phyloP scores from a whole-genome alignment of 2,797 vertebrate species.

The Stomatorhinus walkeri region DNA sequence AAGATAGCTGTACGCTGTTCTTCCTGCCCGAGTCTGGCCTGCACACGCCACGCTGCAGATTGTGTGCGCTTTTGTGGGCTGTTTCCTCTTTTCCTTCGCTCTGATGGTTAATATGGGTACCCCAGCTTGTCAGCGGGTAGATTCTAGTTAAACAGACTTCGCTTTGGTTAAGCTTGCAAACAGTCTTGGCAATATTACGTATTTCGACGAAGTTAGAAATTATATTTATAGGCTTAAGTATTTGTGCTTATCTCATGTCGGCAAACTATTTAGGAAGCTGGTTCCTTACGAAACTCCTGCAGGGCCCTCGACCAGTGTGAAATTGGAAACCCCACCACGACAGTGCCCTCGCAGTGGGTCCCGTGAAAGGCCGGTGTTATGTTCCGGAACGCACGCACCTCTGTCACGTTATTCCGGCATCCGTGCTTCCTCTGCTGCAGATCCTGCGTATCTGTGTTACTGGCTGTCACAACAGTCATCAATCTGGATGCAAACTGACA shows the following conservation, averaged over 20 bases:
- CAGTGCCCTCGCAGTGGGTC: background rate
- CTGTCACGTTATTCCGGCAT: background rate
- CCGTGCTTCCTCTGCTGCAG: background rate
- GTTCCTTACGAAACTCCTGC: background rate
- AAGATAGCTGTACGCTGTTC: background rate
- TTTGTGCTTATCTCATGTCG: background rate
- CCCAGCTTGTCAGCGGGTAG: too few relatives aligned
- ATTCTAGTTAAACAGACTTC: background rate
- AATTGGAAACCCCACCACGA: background rate
- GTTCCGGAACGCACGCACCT: background rate
- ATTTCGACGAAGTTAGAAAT: background rate
- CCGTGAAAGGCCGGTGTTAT: background rate
- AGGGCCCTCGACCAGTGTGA: background rate
- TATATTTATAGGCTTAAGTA: background rate
- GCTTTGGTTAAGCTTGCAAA: background rate
- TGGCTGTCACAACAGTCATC: background rate
- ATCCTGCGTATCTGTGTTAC: background rate
- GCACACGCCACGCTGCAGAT: background rate
- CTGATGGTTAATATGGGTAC: background rate
- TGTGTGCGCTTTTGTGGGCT: background rate
- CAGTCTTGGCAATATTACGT: background rate
- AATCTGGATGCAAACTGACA: background rate
- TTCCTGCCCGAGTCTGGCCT: background rate
- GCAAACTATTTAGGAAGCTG: background rate
- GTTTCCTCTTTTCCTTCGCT: conserved; percentile 16